These are phyloP conservation scores for Bombus turneri DNA, from an alignment of 1,140 invertebrate species.

Conservation along the genomic window DNA sequence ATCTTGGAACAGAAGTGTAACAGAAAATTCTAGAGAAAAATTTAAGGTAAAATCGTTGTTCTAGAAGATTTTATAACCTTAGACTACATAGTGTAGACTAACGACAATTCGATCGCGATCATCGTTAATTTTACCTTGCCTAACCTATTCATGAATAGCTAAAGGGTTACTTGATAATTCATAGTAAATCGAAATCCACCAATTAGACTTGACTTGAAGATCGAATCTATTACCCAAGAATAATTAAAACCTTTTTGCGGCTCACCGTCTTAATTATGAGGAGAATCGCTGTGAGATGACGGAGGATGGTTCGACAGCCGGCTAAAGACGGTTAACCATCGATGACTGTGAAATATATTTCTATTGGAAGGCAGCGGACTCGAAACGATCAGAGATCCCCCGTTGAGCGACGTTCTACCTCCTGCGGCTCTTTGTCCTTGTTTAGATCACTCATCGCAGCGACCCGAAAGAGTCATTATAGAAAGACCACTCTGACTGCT, in stretches of 20 bases:
- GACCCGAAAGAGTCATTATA: slow-evolving; percentile 64
- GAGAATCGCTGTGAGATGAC: slow-evolving; percentile 52
- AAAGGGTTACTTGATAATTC: neutral
- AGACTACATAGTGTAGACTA: neutral
- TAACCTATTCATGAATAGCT: neutral
- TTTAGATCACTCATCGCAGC: slow-evolving; percentile 64
- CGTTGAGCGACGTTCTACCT: slow-evolving; percentile 70
- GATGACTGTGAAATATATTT: slow-evolving; percentile 68
- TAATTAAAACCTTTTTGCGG: slow-evolving; percentile 68
- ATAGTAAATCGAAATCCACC: neutral
- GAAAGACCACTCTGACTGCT: slow-evolving; percentile 50
- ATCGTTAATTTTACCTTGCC: neutral
- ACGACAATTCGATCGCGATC: too few relatives aligned
- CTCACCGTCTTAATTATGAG: slow-evolving; percentile 66
- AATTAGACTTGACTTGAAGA: neutral
- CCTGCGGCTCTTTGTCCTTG: slow-evolving; percentile 74
- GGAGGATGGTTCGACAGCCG: slow-evolving; percentile 55
- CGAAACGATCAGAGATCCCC: slow-evolving; percentile 64
- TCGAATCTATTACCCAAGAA: slow-evolving; percentile 38
- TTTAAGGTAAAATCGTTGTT: neutral
- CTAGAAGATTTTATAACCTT: neutral
- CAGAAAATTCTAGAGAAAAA: neutral
- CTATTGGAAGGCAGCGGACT: slow-evolving; percentile 40
- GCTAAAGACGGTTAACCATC: slow-evolving; percentile 69
- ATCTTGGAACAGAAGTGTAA: neutral